Evolutionary conservation across 2,888 invertebrate genomes (phyloP).

Genomic region (Cordilura impudica): DNA sequence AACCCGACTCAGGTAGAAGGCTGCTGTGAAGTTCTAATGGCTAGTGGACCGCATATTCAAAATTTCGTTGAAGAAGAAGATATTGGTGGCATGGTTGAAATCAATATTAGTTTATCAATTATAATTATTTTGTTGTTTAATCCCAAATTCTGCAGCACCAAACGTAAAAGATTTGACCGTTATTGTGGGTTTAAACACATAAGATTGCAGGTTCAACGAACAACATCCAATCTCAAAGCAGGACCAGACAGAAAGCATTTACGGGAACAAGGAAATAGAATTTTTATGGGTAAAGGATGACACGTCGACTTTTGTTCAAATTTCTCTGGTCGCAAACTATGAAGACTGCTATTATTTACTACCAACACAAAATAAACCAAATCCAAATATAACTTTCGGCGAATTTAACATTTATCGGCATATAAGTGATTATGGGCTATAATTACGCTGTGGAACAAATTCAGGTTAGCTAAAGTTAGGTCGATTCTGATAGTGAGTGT

Average conservation of each 20-base stretch:
- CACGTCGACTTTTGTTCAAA: neutral
- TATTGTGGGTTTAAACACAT: too few species aligned
- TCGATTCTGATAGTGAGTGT: too few species aligned
- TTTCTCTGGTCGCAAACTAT: neutral
- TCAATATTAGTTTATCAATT: neutral
- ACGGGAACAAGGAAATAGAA: neutral
- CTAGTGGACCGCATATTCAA: slow-evolving; percentile 26
- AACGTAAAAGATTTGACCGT: too few species aligned
- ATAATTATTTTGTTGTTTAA: too few species aligned
- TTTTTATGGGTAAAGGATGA: neutral
- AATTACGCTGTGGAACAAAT: too few species aligned
- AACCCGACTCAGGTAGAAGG: slow-evolving; percentile 41
- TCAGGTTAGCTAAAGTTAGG: too few species aligned
- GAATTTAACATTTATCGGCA: slow-evolving; percentile 23
- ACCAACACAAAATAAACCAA: neutral
- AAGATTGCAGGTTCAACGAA: too few species aligned
- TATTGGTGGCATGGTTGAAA: neutral
- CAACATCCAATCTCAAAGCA: neutral
- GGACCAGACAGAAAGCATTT: neutral
- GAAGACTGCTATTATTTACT: neutral
- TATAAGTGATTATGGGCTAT: slow-evolving; percentile 25
- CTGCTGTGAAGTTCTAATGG: slow-evolving; percentile 31
- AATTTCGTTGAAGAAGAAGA: slow-evolving; percentile 12
- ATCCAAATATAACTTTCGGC: slow-evolving; percentile 23
- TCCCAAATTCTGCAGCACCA: too few species aligned